phyloP scores from a whole-genome alignment of 1,140 invertebrate species.

The Yoshiicerus persimilis region DNA sequence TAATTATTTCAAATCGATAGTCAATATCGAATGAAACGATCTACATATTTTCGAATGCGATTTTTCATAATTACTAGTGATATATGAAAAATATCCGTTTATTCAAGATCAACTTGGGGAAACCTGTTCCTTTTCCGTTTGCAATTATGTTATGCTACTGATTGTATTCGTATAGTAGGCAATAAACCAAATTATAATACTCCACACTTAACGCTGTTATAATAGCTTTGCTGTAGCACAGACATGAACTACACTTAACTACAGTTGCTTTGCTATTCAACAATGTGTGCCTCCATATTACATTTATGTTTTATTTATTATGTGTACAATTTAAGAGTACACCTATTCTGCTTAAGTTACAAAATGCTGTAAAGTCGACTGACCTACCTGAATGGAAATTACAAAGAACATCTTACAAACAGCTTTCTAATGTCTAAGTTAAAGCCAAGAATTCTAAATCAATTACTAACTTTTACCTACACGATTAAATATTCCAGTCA shows the following conservation, averaged over 20 bases:
- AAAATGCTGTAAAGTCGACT: too few relatives aligned
- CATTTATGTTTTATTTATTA: too few relatives aligned
- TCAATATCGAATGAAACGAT: not conserved
- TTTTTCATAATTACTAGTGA: not conserved
- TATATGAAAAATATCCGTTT: slow-evolving; percentile 14
- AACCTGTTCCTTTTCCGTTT: not conserved
- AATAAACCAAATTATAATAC: not conserved
- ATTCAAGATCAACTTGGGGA: slow-evolving; percentile 6
- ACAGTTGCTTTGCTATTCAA: too few relatives aligned
- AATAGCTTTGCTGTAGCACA: not conserved
- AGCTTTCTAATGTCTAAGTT: too few relatives aligned
- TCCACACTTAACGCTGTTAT: not conserved
- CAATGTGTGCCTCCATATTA: too few relatives aligned
- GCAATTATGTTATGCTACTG: not conserved
- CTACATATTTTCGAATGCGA: not conserved
- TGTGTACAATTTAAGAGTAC: too few relatives aligned
- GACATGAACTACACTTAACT: not conserved
- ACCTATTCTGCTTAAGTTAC: too few relatives aligned
- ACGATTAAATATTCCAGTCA: not conserved
- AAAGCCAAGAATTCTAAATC: too few relatives aligned
- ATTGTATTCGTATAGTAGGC: too few relatives aligned
- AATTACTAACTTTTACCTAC: not conserved
- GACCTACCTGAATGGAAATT: too few relatives aligned
- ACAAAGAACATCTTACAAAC: not conserved
- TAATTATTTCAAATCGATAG: not conserved